Conservation (phyloP, 2,888 invertebrate species). For the Rhodophaea formosa region DNA sequence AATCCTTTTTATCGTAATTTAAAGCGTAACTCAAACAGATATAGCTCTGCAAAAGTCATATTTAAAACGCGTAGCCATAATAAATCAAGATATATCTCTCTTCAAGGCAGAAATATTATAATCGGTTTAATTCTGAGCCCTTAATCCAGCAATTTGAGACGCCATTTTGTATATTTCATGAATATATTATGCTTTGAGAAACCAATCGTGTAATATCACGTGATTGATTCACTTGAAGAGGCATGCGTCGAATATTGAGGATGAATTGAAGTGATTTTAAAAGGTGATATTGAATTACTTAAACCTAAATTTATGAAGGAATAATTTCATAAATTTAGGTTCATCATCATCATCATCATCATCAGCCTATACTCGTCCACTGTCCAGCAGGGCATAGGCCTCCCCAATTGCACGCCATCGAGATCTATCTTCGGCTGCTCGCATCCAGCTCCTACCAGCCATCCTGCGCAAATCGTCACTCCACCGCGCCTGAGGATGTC, state of each 20-base stretch:
- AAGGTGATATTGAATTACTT: too few species aligned
- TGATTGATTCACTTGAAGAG: slow-evolving; percentile 6
- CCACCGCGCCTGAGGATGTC: too few species aligned
- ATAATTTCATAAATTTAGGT: not conserved
- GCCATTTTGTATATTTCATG: slow-evolving; percentile 12
- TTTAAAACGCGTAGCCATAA: slow-evolving; percentile 7
- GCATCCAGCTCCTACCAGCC: too few species aligned
- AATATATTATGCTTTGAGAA: slow-evolving; percentile 8
- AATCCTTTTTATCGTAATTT: not conserved
- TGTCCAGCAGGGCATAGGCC: too few species aligned
- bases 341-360: too few species aligned
- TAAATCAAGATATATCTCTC: slow-evolving; percentile 8
- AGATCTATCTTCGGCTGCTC: too few species aligned
- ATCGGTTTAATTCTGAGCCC: slow-evolving; percentile 11
- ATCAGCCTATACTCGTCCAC: too few species aligned
- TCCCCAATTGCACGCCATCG: too few species aligned
- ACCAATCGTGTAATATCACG: slow-evolving; percentile 8
- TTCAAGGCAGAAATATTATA: slow-evolving; percentile 8
- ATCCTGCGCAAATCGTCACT: too few species aligned
- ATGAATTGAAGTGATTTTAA: not conserved
- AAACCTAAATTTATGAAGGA: not conserved
- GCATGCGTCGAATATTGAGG: not conserved
- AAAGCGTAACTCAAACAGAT: not conserved
- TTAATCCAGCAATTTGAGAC: not conserved
- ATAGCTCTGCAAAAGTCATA: not conserved